Percentiles rank a stretch among this genome's conserved stretches.
These are phyloP conservation scores for Onychostoma macrolepis DNA, from an alignment of 2,113 vertebrate species.

Conservation along the genomic window DNA sequence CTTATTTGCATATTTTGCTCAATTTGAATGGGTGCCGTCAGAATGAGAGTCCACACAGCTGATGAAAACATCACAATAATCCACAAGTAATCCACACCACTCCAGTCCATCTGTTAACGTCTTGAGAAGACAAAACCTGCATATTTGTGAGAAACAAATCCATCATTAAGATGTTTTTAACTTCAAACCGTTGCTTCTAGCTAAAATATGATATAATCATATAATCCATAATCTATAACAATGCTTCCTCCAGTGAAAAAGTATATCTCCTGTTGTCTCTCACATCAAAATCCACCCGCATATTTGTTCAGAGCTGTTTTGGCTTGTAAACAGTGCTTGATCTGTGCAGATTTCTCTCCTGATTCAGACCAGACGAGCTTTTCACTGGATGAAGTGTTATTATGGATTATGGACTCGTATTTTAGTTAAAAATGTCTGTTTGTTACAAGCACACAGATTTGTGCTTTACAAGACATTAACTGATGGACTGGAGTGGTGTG, in stretches of 20 bases:
- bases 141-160: not conserved
- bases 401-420: not conserved
- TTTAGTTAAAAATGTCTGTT: too few species aligned
- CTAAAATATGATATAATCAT: too few species aligned
- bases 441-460: too few species aligned
- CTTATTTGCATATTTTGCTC: not conserved
- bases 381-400: not conserved
- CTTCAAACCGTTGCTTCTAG: not conserved
- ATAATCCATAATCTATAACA: not conserved
- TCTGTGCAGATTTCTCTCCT: too few species aligned
- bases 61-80: not conserved
- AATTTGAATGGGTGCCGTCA: not conserved
- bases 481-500: not conserved
- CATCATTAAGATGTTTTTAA: too few species aligned
- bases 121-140: not conserved
- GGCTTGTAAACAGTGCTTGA: not conserved
- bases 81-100: not conserved
- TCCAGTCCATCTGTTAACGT: too few species aligned
- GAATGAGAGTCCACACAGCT: not conserved
- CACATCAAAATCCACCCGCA: too few species aligned
- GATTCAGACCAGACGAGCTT: not conserved
- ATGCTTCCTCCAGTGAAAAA: not conserved
- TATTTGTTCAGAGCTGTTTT: not conserved
- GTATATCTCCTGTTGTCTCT: not conserved
- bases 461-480: too few species aligned